Evolutionary conservation across 2,113 vertebrate genomes (phyloP).

Genomic region (Bufo gargarizans): DNA sequence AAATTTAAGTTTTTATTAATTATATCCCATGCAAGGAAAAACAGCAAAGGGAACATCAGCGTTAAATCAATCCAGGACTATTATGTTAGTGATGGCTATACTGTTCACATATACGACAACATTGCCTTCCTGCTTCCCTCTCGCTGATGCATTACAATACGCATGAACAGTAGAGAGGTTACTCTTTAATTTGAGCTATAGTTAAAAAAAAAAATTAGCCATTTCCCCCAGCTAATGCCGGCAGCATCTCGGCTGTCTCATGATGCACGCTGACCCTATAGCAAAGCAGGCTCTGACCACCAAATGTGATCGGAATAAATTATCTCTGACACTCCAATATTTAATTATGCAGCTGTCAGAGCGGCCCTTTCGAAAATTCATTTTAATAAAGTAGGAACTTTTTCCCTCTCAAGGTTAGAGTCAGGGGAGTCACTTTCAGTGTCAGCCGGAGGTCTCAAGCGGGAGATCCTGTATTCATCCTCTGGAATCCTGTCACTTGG

Average conservation of each 20-base stretch:
- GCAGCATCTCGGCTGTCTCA: slow-evolving; percentile 78
- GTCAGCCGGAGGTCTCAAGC: slow-evolving; percentile 85
- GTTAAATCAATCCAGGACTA: not conserved
- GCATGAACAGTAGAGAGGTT: not conserved
- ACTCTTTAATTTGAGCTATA: slow-evolving; percentile 23
- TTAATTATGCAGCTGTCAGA: slow-evolving; percentile 99
- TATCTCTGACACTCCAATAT: slow-evolving; percentile 98
- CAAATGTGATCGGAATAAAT: slow-evolving; percentile 95
- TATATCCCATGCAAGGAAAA: not conserved
- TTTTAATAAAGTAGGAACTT: slow-evolving; percentile 99
- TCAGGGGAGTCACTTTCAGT: slow-evolving; percentile 94
- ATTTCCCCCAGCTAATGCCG: slow-evolving; percentile 38
- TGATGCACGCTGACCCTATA: slow-evolving; percentile 78
- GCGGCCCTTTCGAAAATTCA: slow-evolving; percentile 94
- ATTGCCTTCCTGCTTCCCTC: not conserved
- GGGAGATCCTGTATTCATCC: slow-evolving; percentile 76
- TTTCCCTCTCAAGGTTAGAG: slow-evolving; percentile 93
- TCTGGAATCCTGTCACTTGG: slow-evolving; percentile 80
- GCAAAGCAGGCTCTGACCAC: slow-evolving; percentile 86
- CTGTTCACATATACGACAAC: not conserved
- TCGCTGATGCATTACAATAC: not conserved
- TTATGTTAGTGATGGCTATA: not conserved
- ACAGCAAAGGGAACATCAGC: not conserved
- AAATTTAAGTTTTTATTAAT: not conserved
- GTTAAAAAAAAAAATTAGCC: not conserved